Evolutionary conservation across 2,113 vertebrate species (phyloP), one percentile per base, ranked within the genome.

Genomic region (Centropristis striata): DNA sequence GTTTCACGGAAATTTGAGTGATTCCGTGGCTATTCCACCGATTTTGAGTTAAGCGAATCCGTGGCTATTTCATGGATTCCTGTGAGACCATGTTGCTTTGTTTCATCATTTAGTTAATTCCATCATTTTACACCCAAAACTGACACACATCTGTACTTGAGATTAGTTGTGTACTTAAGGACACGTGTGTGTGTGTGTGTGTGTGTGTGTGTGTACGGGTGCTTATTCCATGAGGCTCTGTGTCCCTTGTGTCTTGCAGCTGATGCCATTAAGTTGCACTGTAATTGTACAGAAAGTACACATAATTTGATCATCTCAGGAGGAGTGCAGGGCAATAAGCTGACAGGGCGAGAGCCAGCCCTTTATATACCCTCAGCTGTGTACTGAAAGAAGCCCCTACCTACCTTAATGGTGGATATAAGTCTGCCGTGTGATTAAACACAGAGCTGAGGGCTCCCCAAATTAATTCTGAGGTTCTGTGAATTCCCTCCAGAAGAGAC

Each of bases 251-350:
- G 20, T 78, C 13, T 27, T 14, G 50, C 37, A 58, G 46, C 37
- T 39, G 14, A 57, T 78, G 50, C 8, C 50, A 69, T 83, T 67
- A 83, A 39, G 14, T 51, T 51, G 5, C 27, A 68, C 54, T 71
- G n/a, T 83, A 71, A 87, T 72, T 83, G 23, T 5, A 64, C 51
- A 71, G 68, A 75, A 63, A 80, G 66, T 63, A 70, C 39, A 68
- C 41, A 65, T 85, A 58, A 90, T 88, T 66, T 78, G 49, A 87
- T 89, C 79, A 86, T 32, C 61, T 61, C 16, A 69, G 73, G 21
- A 71, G 37, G 21, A 44, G n/a, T 49, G 42, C 57, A 53, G 14
- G 50, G 28, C 69, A 90, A 67, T 82, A 53, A 82, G 61, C 65
- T 74, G 69, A 76, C 42, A 36, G 37, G 42, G 47, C 7, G 4